Base-by-base conservation (phyloP, 2,888 invertebrate species). In the Volucella zonaria region DNA sequence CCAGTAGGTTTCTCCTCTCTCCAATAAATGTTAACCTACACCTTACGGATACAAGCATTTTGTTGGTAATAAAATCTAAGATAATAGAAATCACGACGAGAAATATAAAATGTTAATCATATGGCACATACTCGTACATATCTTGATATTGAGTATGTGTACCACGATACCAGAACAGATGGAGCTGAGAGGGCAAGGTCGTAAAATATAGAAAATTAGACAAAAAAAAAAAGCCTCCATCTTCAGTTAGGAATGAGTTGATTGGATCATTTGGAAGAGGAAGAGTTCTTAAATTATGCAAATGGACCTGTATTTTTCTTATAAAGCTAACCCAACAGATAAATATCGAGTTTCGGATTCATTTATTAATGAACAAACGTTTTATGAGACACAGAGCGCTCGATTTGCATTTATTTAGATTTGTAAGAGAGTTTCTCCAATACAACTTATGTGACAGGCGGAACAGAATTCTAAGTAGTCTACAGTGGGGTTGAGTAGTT, bases 31-130 rank as follows among this genome's bases (percentile, higher is more conserved):
- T 51, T 23, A 38, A 4, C 8, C 12, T 47, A 40, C 15, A 15
- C 9, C 15, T 3, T 40, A 38, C 3, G 10, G 11, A n/a, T 47
- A 49, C 56, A 23, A 11, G 42, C n/a, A 42, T 52, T 47, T 52
- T 38, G 52, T 52, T 45, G 15, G 61, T 45, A 68, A 68, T 75
- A 75, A 77, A 68, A 77, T 67, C 12, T 43, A 56, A 64, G 77
- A 77, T 78, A 74, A 75, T 70, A 23, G 62, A 82, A 73, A 82
- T 43, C 77, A 77, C 59, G 62, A 82, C 15, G 54, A 68, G 49
- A 31, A 31, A 31, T 31, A 78, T 82, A 62, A 64, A 79, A 74
- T 51, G 58, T 67, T 61, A 78, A 67, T 77, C 56, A 70, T 70
- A 23, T 23, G 18, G 1, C 2, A 23, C 18, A 23, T 23, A n/a